Percentiles rank a stretch among this genome's conserved stretches.
Conservation (phyloP, 2,797 vertebrate species). For the Delichon dasypus region DNA sequence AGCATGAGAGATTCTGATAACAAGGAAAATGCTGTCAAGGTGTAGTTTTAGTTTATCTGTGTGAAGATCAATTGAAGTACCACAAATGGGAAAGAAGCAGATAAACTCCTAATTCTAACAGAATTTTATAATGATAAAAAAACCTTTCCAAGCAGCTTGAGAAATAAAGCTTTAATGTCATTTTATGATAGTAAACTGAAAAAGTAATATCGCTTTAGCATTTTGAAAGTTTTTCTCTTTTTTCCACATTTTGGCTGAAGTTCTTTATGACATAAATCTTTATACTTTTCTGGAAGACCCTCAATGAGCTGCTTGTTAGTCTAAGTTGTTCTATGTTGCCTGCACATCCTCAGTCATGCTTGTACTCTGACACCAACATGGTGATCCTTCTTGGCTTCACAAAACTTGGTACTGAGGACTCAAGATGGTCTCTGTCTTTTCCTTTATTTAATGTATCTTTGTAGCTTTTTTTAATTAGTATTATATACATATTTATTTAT, state of each 20-base stretch:
- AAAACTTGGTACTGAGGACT: background rate
- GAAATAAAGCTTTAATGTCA: background rate
- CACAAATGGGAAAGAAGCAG: background rate
- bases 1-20: background rate
- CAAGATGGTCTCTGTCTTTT: background rate
- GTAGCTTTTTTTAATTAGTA: rapidly evolving
- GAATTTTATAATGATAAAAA: background rate
- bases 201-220: background rate
- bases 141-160: background rate
- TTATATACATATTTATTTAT: too few species aligned
- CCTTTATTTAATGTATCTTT: background rate
- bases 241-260: background rate
- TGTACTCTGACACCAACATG: background rate
- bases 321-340: background rate
- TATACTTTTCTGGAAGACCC: background rate
- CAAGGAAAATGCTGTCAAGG: background rate
- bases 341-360: background rate
- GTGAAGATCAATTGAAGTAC: background rate
- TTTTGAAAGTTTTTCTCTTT: background rate
- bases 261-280: background rate
- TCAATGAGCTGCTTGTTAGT: background rate
- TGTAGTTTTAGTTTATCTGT: background rate
- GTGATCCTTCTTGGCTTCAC: background rate
- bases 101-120: background rate
- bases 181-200: background rate